Base-by-base conservation (phyloP, 2,888 invertebrate genomes). In the Cistogaster globosa region DNA sequence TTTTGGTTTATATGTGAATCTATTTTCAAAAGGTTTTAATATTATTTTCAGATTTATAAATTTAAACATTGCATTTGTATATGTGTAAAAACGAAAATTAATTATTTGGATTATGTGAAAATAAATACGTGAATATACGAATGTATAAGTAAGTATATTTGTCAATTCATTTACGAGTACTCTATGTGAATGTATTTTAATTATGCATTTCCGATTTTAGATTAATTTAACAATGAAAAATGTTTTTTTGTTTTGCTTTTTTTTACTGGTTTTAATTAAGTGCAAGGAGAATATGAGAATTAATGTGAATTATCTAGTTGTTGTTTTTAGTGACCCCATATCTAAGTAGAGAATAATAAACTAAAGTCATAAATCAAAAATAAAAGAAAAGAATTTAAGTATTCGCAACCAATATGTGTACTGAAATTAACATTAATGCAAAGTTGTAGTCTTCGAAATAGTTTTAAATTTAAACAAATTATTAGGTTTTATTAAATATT, bases 181-280 rank as follows among this genome's bases (percentile, higher is more conserved):
- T n/a, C 38, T 20, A 63, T 65, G 51, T 16, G 67, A 74, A 55
- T 80, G 74, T 80, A 60, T 74, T 80, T 88, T 88, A 88, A 87
- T 88, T 88, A 86, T 87, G 87, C 88, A 87, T 87, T 88, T 88
- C 88, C 88, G 88, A 88, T 88, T 86, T 72, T 58, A 76, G 75
- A 79, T 75, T 36, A 76, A 86, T 82, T 85, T 62, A 77, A 67
- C 68, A 74, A 85, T 78, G 77, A 78, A 75, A 84, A 69, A 69
- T 60, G 60, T 77, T 83, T 76, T 57, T 55, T 60, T n/a, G n/a
- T n/a, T n/a, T n/a, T n/a, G n/a, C n/a, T n/a, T 67, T 51, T 42
- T 26, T 77, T 32, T 36, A 55, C 63, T 81, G 78, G 77, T 81
- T 81, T 81, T 74, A 81, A 85, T 85, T 85, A 85, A 81, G 81